Percentiles rank a stretch among this genome's conserved stretches.
Evolutionary conservation across 1,140 invertebrate genomes (phyloP).

Genomic region (Danaus plexippus): DNA sequence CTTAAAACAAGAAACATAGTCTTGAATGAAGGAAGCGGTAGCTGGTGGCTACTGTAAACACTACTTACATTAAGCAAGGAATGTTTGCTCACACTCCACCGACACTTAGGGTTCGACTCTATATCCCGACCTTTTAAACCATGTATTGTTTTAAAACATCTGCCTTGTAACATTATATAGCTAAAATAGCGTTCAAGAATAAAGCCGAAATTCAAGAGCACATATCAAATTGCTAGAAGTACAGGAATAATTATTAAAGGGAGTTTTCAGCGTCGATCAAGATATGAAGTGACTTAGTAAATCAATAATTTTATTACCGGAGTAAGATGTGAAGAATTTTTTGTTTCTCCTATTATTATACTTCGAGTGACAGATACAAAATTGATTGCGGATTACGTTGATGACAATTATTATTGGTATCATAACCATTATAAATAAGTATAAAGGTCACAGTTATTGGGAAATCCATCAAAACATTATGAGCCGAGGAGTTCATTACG

Average conservation of each 20-base stretch:
- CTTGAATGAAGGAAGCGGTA: conserved; percentile 10
- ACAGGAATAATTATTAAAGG: conserved; percentile 5
- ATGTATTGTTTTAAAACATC: conserved; percentile 20
- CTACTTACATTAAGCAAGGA: conserved; percentile 12
- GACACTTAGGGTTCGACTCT: conserved; percentile 4
- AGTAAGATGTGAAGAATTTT: too few species aligned
- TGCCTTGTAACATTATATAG: conserved; percentile 13
- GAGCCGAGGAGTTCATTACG: too few species aligned
- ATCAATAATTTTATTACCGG: too few species aligned
- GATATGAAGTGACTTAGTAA: too few species aligned
- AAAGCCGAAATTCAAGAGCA: conserved; percentile 9
- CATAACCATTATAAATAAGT: too few species aligned
- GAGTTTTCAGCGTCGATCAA: neutral
- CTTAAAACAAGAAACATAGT: conserved; percentile 9
- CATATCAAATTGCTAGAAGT: conserved; percentile 15
- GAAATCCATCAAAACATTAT: too few species aligned
- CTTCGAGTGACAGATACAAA: too few species aligned
- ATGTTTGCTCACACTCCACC: conserved; percentile 11
- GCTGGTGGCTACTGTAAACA: conserved; percentile 14
- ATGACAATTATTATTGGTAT: too few species aligned
- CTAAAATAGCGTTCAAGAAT: conserved; percentile 2
- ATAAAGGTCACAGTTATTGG: too few species aligned
- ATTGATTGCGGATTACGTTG: too few species aligned
- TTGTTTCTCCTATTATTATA: too few species aligned
- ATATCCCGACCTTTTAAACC: conserved; percentile 3